Evolutionary conservation across 2,888 invertebrate species (phyloP), one percentile per base, ranked within the genome.

Genomic region (Mechanitis messenoides): DNA sequence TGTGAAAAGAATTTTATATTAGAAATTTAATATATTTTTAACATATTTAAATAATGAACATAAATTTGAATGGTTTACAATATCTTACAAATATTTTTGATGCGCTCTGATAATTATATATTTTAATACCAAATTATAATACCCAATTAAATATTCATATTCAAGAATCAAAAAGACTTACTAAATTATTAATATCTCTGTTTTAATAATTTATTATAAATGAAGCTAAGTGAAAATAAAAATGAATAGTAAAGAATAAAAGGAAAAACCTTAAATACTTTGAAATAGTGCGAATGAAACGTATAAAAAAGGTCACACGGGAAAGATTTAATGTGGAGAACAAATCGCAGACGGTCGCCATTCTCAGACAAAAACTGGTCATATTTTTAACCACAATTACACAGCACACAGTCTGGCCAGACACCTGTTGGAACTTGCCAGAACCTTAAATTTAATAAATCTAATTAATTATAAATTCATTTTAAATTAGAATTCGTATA

Each of bases 341-440:
- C 69, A 72, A 71, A 64, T 64, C 61, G 53, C 64, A 59, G 20
- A 61, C 58, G 47, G 50, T 55, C 42, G 60, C 70, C 47, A 28
- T 31, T 47, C 6, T 6, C 58, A 69, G 3, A 9, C 68, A 74
- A 74, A 78, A 77, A 75, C 69, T 68, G 67, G 31, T 50, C 50
- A 79, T 80, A 80, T 83, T 83, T 83, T 5, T 5, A 79, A 79
- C 74, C 75, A 76, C 79, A 80, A 80, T 82, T 79, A 83, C 74
- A 68, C 69, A 68, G 71, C 64, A 65, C 69, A 70, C 72, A 66
- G 72, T 70, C 73, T 75, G 71, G 68, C 56, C 55, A 56, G 68
- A 70, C 79, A 84, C 83, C 81, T 84, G 83, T 83, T 80, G 80
- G 71, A 59, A 46, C 28, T 42, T 55, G 56, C 31, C n/a, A 31